Evolutionary conservation across 2,888 invertebrate species (phyloP).

Genomic region (Amphiduros pacificus): DNA sequence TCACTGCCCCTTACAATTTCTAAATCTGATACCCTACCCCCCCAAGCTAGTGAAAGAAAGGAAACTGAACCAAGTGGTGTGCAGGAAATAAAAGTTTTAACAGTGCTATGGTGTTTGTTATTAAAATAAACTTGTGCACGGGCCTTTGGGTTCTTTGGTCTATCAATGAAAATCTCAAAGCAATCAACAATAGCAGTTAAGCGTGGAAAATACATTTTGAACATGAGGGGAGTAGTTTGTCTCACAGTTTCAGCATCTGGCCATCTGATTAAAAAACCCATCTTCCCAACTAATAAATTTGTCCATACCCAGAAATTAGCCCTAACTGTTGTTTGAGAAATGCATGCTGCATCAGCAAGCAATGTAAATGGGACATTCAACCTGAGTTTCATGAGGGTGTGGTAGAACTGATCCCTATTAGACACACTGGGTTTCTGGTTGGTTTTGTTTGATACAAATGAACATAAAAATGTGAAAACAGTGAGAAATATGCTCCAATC

Average conservation of each 20-base stretch:
- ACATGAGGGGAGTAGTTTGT: not conserved
- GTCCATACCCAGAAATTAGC: not conserved
- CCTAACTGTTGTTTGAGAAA: not conserved
- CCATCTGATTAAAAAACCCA: not conserved
- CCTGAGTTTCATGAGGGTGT: not conserved
- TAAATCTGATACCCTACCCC: constrained; percentile 12
- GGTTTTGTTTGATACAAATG: not conserved
- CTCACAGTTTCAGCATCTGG: not conserved
- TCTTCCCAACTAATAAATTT: not conserved
- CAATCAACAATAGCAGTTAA: constrained; percentile 7
- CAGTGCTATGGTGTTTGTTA: constrained; percentile 2
- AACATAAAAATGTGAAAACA: not conserved
- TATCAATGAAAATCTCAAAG: constrained; percentile 8
- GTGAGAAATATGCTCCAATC: not conserved
- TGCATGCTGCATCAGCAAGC: not conserved
- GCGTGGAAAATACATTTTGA: not conserved
- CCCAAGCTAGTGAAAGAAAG: constrained; percentile 4
- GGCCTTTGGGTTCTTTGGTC: not conserved
- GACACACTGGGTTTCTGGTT: not conserved
- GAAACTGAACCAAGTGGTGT: not conserved
- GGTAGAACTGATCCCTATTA: not conserved
- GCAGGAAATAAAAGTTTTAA: not conserved
- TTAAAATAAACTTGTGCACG: not conserved
- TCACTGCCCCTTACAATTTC: constrained; percentile 28
- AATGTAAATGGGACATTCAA: not conserved